Percentiles rank a stretch among this genome's conserved stretches.
Conservation (phyloP, 2,797 vertebrate species). For the Heliangelus exortis region DNA sequence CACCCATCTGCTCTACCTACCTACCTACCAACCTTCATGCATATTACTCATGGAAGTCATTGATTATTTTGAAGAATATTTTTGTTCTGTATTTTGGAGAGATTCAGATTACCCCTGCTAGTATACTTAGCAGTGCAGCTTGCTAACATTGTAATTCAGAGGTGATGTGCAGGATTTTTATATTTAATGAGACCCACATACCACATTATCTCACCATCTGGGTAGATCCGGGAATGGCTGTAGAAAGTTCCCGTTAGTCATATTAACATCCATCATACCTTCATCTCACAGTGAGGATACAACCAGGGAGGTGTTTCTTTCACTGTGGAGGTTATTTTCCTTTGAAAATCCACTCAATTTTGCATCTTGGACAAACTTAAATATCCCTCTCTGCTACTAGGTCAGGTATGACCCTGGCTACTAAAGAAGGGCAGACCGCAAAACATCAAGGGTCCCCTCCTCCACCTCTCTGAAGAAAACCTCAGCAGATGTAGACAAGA, state of each 20-base stretch:
- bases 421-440: background rate
- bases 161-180: conserved; percentile 41
- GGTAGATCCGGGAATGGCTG: conserved; percentile 36
- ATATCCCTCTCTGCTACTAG: background rate
- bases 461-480: conserved; percentile 60
- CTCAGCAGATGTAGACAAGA: conserved; percentile 81
- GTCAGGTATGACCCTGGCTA: conserved; percentile 20
- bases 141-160: conserved; percentile 49
- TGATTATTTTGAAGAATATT: conserved; percentile 35
- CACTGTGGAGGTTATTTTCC: background rate
- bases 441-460: conserved; percentile 20
- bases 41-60: background rate
- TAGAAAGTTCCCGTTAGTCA: conserved; percentile 56
- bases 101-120: background rate
- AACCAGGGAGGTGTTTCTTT: conserved; percentile 48
- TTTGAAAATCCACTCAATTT: conserved; percentile 38
- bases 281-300: conserved; percentile 41
- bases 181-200: conserved; percentile 63
- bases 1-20: background rate
- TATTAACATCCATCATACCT: conserved; percentile 63
- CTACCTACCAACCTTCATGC: background rate
- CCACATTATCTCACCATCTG: conserved; percentile 64
- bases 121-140: background rate
- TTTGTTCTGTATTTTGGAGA: background rate
- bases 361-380: conserved; percentile 13